Conservation (phyloP, 2,113 vertebrate species). For the Fregetta grallaria region DNA sequence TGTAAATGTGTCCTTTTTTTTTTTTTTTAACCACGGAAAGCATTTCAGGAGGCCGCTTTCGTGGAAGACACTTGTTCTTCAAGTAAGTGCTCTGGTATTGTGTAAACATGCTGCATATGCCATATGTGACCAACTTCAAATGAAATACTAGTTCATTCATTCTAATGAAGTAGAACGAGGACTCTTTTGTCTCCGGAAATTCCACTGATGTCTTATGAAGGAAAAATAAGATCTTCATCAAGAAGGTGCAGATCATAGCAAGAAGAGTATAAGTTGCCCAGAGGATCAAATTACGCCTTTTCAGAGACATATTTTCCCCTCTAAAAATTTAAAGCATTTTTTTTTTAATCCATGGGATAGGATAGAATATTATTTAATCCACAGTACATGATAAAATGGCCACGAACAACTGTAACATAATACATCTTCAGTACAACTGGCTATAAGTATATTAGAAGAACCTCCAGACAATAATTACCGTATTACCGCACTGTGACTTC, state of each 20-base stretch:
- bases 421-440: not conserved
- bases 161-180: not conserved
- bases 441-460: conserved; percentile 6
- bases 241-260: not conserved
- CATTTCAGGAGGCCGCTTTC: not conserved
- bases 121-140: conserved; percentile 5
- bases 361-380: not conserved
- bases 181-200: not conserved
- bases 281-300: not conserved
- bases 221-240: not conserved
- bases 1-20: not conserved
- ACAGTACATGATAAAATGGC: not conserved
- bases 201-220: not conserved
- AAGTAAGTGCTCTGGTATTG: not conserved
- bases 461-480: conserved; percentile 32
- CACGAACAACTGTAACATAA: not conserved
- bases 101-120: not conserved
- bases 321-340: not conserved
- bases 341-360: not conserved
- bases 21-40: not conserved
- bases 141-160: not conserved
- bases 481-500: not conserved
- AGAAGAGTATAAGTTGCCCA: not conserved
- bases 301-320: not conserved
- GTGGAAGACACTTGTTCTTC: conserved; percentile 20